A percentile compares a stretch with the other conserved stretches of the same genome.
These are phyloP conservation scores for Hybognathus amarus DNA, from an alignment of 2,797 vertebrate genomes.

Conservation along the genomic window DNA sequence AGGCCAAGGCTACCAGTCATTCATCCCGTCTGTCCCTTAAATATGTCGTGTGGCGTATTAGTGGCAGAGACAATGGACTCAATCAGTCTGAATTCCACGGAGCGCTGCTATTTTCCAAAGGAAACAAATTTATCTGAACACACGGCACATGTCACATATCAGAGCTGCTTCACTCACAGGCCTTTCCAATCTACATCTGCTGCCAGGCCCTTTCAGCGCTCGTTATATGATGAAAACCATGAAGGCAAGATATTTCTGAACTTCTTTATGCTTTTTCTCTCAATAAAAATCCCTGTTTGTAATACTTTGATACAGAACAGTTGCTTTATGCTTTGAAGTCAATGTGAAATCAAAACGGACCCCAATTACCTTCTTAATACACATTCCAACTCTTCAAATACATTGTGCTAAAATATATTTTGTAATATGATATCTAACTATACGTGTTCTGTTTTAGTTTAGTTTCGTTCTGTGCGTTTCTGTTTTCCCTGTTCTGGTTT, in stretches of 20 bases:
- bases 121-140: conserved; percentile 48
- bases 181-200: conserved; percentile 37
- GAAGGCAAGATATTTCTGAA: not conserved
- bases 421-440: not conserved
- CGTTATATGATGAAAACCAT: conserved; percentile 50
- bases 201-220: conserved; percentile 45
- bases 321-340: conserved; percentile 10
- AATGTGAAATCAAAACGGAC: not conserved
- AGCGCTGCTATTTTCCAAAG: conserved; percentile 36
- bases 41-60: conserved; percentile 22
- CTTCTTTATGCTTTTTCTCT: conserved; percentile 1
- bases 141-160: conserved; percentile 44
- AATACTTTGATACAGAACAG: conserved; percentile 13
- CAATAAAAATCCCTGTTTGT: conserved; percentile 35
- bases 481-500: not conserved
- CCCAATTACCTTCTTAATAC: not conserved
- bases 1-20: conserved; percentile 18
- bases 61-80: conserved; percentile 30
- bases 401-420: not conserved
- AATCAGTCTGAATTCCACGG: conserved; percentile 25
- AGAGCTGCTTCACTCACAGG: conserved; percentile 36
- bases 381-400: not conserved
- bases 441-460: not conserved
- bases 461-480: not conserved
- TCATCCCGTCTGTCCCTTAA: conserved; percentile 5